Percentiles rank a stretch among this genome's conserved stretches.
Evolutionary conservation across 2,888 invertebrate genomes (phyloP).

Genomic region (Orthosia gothica): DNA sequence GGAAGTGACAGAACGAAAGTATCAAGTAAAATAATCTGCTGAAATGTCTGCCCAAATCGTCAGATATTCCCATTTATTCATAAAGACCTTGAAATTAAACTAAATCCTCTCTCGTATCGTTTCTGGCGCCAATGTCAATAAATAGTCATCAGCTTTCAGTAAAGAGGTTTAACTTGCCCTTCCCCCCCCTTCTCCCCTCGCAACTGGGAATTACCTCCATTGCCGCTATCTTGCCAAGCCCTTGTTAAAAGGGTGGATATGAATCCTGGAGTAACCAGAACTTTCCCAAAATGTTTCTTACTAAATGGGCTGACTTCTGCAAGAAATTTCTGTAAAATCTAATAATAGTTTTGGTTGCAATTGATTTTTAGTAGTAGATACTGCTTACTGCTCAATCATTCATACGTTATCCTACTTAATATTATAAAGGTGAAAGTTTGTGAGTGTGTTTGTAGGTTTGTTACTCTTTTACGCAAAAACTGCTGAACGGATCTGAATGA

Average conservation of each 20-base stretch:
- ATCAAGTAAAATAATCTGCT: not conserved
- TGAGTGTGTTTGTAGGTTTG: no score
- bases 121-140: constrained; percentile 55
- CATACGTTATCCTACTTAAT: no score
- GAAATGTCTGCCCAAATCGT: not conserved
- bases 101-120: constrained; percentile 27
- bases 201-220: constrained; percentile 54
- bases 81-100: constrained; percentile 16
- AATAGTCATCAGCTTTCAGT: constrained; percentile 55
- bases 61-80: not conserved
- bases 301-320: not conserved
- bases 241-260: constrained; percentile 50
- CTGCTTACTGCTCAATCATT: no score
- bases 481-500: no score
- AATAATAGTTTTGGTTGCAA: no score
- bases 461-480: no score
- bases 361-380: no score
- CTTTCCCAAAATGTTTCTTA: not conserved
- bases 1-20: no score
- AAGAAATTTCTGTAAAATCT: no score
- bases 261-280: not conserved
- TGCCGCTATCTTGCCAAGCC: constrained; percentile 46
- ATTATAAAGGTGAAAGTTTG: no score
- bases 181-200: not conserved
- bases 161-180: constrained; percentile 63